These are phyloP conservation scores for Chlamydotis undulata DNA, from an alignment of 2,113 vertebrate species.

Conservation along the genomic window DNA sequence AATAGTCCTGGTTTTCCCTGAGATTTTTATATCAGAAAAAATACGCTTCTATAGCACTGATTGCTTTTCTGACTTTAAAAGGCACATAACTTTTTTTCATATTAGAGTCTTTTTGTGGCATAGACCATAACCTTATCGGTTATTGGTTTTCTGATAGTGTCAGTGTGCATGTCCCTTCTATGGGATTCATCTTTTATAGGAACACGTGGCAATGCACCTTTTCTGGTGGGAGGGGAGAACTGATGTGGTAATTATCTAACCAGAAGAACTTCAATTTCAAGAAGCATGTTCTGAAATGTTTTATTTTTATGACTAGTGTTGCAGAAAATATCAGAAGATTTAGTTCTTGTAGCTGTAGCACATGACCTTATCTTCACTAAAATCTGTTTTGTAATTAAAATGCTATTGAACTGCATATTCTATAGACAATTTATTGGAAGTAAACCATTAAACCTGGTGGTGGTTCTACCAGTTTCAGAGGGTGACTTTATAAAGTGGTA, in stretches of 20 bases:
- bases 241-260: background rate
- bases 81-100: background rate
- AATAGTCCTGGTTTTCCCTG: background rate
- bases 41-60: fast-evolving
- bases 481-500: background rate
- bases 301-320: background rate
- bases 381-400: background rate
- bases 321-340: background rate
- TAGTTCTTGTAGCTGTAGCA: background rate
- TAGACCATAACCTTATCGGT: background rate
- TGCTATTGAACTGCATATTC: background rate
- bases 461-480: background rate
- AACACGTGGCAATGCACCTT: fast-evolving
- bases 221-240: background rate
- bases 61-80: background rate
- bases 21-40: background rate
- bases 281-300: background rate
- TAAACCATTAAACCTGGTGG: background rate
- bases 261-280: background rate
- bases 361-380: background rate
- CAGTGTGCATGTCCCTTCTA: background rate
- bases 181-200: background rate
- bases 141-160: background rate
- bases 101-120: background rate
- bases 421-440: background rate